phyloP scores from a whole-genome alignment of 2,113 vertebrate species.

The Rattus rattus region DNA sequence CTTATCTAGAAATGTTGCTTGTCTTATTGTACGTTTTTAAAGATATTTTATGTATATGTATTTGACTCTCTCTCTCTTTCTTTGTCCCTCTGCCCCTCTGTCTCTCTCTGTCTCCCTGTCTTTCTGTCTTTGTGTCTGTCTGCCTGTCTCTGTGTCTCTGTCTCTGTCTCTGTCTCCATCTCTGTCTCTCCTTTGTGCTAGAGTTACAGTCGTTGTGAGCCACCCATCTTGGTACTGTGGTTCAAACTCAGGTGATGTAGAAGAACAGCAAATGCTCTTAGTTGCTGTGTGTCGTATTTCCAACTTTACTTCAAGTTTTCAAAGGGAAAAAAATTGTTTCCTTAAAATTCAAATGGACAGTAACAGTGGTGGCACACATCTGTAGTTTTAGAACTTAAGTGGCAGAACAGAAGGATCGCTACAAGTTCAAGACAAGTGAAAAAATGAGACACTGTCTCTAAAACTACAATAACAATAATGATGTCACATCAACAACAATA shows the following conservation, averaged over 20 bases:
- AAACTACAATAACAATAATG: not conserved
- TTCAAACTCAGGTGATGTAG: not conserved
- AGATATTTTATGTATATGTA: not conserved
- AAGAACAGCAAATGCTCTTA: not conserved
- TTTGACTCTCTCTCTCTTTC: too few relatives aligned
- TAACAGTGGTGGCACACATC: not conserved
- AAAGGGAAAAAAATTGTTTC: slow-evolving; percentile 6
- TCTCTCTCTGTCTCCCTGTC: too few relatives aligned
- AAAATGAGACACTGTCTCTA: not conserved
- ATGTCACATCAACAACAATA: too few relatives aligned
- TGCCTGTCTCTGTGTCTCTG: too few relatives aligned
- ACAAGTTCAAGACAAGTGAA: not conserved
- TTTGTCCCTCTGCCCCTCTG: too few relatives aligned
- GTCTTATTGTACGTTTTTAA: not conserved
- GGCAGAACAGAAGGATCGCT: not conserved
- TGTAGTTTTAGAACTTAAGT: not conserved
- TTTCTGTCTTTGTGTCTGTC: too few relatives aligned
- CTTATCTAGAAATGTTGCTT: not conserved
- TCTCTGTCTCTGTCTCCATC: too few relatives aligned
- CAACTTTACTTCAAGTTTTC: not conserved
- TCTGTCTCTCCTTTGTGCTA: not conserved
- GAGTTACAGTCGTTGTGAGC: not conserved
- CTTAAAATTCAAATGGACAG: not conserved
- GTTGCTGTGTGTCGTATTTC: not conserved
- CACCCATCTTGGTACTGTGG: not conserved